Conservation (phyloP, 2,888 invertebrate genomes). For the Electrophaes corylata region DNA sequence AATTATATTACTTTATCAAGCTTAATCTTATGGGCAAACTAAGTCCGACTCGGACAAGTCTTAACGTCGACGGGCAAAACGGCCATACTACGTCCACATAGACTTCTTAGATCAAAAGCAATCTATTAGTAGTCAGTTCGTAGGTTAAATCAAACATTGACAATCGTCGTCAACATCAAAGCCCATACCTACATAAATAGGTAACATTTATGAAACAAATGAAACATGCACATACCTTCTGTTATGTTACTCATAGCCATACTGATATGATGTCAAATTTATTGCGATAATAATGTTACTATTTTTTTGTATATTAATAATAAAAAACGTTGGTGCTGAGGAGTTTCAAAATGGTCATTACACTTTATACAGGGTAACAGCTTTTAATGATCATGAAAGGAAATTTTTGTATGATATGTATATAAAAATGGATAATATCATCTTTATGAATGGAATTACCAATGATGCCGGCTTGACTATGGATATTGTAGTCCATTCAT, state of each 20-base stretch:
- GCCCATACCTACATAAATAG: neutral
- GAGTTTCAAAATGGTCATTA: conserved; percentile 38
- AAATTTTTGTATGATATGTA: conserved; percentile 54
- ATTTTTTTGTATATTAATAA: conserved; percentile 14
- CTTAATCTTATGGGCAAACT: too few species aligned
- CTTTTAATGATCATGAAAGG: conserved; percentile 65
- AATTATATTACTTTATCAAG: too few species aligned
- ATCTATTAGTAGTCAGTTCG: too few species aligned
- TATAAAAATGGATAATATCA: conserved; percentile 42
- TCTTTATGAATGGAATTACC: conserved; percentile 66
- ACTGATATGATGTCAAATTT: conserved; percentile 21
- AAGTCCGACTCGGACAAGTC: too few species aligned
- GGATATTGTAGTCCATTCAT: conserved; percentile 55
- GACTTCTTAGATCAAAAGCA: too few species aligned
- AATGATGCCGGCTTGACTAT: conserved; percentile 71
- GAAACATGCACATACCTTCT: neutral
- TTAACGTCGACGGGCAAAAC: too few species aligned
- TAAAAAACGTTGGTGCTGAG: conserved; percentile 12
- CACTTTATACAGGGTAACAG: conserved; percentile 61
- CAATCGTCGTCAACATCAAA: too few species aligned
- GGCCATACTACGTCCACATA: too few species aligned
- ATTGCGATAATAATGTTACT: conserved; percentile 7
- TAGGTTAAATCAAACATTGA: too few species aligned
- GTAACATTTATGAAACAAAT: neutral
- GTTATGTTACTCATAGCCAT: conserved; percentile 20